phyloP scores from a whole-genome alignment of 2,113 vertebrate genomes.

The Burhinus bistriatus region DNA sequence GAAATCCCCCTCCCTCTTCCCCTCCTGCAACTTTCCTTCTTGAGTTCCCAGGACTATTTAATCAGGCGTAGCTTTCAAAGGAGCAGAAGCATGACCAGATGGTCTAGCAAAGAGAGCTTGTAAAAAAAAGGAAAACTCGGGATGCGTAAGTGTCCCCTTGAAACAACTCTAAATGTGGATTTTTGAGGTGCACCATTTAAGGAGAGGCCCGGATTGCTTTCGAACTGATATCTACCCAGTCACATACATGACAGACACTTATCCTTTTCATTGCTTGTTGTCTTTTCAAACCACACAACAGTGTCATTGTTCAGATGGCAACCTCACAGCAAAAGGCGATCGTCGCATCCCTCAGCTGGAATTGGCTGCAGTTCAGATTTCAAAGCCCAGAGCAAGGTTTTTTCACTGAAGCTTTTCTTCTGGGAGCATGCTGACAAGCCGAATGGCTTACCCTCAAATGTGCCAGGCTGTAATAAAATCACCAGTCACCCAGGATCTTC shows the following conservation, averaged over 20 bases:
- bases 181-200: neutral
- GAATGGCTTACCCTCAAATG: neutral
- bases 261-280: neutral
- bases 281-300: constrained; percentile 27
- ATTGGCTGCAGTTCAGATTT: constrained; percentile 36
- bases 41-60: neutral
- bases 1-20: neutral
- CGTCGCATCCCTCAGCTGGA: neutral
- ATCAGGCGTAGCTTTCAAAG: constrained; percentile 3
- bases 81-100: constrained; percentile 9
- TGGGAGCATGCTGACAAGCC: constrained; percentile 34
- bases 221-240: neutral
- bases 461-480: constrained; percentile 43
- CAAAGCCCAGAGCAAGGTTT: constrained; percentile 28
- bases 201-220: neutral
- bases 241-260: neutral
- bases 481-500: constrained; percentile 25
- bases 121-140: neutral
- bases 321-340: neutral
- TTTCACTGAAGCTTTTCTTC: constrained; percentile 7
- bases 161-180: neutral
- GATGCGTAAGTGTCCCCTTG: neutral
- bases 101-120: neutral
- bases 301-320: constrained; percentile 22
- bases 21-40: neutral